Conservation (phyloP, 2,113 vertebrate genomes). For the Carettochelys insculpta region DNA sequence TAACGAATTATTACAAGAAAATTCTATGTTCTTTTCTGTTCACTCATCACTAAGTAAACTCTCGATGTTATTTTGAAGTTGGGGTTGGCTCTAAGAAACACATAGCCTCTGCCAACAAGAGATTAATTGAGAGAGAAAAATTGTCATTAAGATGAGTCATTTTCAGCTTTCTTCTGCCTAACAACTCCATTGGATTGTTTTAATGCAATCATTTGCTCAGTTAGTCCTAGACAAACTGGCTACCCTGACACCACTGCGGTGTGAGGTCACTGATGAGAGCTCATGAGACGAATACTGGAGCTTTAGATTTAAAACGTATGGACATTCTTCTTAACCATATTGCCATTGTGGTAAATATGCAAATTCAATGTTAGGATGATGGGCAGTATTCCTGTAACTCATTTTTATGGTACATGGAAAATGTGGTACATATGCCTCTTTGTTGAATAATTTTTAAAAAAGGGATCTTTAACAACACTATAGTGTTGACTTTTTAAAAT, state of each 20-base stretch:
- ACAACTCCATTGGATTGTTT: fast-evolving
- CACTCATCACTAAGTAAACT: fast-evolving
- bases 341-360: slow-evolving; percentile 10
- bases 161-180: not conserved
- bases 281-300: not conserved
- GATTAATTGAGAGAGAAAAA: not conserved
- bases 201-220: fast-evolving
- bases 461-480: slow-evolving; percentile 67
- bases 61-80: not conserved
- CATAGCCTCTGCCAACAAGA: not conserved
- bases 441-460: slow-evolving; percentile 44
- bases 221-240: fast-evolving
- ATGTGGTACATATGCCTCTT: slow-evolving; percentile 42
- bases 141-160: not conserved
- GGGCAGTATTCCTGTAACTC: not conserved
- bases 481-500: slow-evolving; percentile 41
- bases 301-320: not conserved
- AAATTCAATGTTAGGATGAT: not conserved
- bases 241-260: not conserved
- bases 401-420: slow-evolving; percentile 60
- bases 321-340: not conserved
- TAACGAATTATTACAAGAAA: fast-evolving
- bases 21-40: fast-evolving
- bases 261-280: not conserved
- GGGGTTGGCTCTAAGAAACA: not conserved